Evolutionary conservation across 2,113 vertebrate genomes (phyloP), one percentile per base, ranked within the genome.

Genomic region (Leptodactylus fuscus): DNA sequence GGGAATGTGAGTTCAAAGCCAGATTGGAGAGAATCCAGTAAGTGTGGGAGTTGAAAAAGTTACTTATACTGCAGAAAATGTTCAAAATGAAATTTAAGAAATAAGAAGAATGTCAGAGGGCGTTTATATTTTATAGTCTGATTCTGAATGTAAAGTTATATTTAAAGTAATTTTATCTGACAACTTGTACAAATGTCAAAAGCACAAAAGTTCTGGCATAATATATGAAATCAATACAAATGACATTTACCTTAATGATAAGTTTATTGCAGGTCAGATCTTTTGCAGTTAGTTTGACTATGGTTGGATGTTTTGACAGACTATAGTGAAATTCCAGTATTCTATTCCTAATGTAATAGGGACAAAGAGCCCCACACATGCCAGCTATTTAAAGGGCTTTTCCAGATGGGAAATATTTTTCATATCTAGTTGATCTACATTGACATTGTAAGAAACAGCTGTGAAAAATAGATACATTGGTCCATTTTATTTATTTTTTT

Each of bases 71-170:
- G n/a, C 41, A 75, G 41, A 75, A 75, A 48, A 75, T 29, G 71
- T 27, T 48, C n/a, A 75, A 75, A 75, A 75, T 75, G 44, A 75
- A 75, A 75, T 75, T 27, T 48, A 75, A 75, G 71, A 75, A 49
- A 75, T 75, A 29, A 49, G n/a, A 9, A 13, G 32, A 32, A 65
- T 65, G 29, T 65, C 27, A 32, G 15, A 65, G 58, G 29, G 7
- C n/a, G 2, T 60, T 27, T 60, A 60, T 60, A 60, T 11, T 60
- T 60, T 27, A 16, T 60, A 24, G 55, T 12, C 7, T 24, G 11
- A 24, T 24, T 60, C n/a, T 11, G 55, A 60, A 24, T 27, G 10
- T 9, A 27, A 60, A 60, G n/a, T 24, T 24, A 60, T 24, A 27
- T 60, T 55, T 55, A n/a, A 22, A 12, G 55, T 24, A 60, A 27